Conservation (phyloP, 2,113 vertebrate species). For the Lampris megalopsis region DNA sequence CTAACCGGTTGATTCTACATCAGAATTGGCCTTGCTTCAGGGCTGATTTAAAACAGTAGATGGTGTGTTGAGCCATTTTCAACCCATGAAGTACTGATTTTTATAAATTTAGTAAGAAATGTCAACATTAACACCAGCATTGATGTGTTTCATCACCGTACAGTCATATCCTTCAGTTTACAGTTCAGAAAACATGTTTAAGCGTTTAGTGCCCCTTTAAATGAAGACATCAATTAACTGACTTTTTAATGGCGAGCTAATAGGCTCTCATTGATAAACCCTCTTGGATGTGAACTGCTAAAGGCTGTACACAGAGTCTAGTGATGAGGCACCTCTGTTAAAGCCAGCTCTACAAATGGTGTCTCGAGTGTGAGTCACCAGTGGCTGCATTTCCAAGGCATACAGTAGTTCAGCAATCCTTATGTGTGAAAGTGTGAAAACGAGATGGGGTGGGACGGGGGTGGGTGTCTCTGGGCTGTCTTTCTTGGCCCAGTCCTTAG, state of each 20-base stretch:
- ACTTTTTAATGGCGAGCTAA: constrained; percentile 31
- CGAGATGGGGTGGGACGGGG: background rate
- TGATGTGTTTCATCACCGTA: too few species aligned
- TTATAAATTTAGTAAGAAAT: too few species aligned
- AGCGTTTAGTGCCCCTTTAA: background rate
- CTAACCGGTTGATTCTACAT: too few species aligned
- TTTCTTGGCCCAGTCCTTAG: constrained; percentile 20
- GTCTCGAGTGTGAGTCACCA: constrained; percentile 22
- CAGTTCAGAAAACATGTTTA: too few species aligned
- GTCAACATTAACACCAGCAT: too few species aligned
- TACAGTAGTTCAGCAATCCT: constrained; percentile 12
- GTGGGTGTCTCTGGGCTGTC: background rate
- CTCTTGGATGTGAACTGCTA: constrained; percentile 18
- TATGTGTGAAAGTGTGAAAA: background rate
- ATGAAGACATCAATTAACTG: constrained; percentile 37
- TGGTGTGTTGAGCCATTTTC: too few species aligned
- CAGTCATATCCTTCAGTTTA: too few species aligned
- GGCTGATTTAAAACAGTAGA: too few species aligned
- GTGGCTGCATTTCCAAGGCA: constrained; percentile 33
- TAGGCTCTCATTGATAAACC: constrained; percentile 33
- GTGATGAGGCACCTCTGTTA: background rate
- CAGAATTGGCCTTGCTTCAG: too few species aligned
- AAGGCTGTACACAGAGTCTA: constrained; percentile 10
- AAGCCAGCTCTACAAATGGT: constrained; percentile 26
- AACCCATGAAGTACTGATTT: too few species aligned